phyloP scores from a whole-genome alignment of 2,113 vertebrate genomes.

The Arvicanthis niloticus region DNA sequence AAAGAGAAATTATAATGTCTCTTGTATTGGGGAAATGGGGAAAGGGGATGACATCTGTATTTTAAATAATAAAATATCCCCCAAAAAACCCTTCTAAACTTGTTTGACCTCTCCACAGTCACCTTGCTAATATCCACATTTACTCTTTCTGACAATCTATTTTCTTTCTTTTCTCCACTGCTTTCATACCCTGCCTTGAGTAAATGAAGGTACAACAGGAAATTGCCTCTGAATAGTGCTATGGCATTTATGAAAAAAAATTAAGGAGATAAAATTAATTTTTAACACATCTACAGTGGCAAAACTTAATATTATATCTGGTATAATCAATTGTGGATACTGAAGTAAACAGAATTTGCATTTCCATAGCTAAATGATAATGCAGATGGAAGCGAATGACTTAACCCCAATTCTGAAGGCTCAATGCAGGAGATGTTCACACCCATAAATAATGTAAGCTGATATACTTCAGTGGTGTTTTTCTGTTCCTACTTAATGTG shows the following conservation, averaged over 20 bases:
- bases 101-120: not conserved
- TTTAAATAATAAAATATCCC: no score
- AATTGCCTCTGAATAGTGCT: not conserved
- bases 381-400: conserved; percentile 42
- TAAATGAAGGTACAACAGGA: not conserved
- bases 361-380: conserved; percentile 57
- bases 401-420: not conserved
- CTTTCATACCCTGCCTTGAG: not conserved
- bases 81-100: conserved; percentile 10
- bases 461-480: conserved; percentile 16
- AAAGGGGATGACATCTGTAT: no score
- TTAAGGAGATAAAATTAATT: conserved; percentile 60
- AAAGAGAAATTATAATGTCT: no score
- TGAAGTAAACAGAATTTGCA: conserved; percentile 43
- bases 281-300: conserved; percentile 34
- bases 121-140: conserved; percentile 7
- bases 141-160: not conserved
- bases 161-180: not conserved
- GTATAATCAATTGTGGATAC: not conserved
- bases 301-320: conserved; percentile 56
- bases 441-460: not conserved
- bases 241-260: conserved; percentile 54
- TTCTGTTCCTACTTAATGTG: not conserved
- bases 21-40: no score
- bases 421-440: not conserved